Evolutionary conservation across 2,888 invertebrate genomes (phyloP), one percentile per base, ranked within the genome.

Genomic region (Parthenolecanium corni): DNA sequence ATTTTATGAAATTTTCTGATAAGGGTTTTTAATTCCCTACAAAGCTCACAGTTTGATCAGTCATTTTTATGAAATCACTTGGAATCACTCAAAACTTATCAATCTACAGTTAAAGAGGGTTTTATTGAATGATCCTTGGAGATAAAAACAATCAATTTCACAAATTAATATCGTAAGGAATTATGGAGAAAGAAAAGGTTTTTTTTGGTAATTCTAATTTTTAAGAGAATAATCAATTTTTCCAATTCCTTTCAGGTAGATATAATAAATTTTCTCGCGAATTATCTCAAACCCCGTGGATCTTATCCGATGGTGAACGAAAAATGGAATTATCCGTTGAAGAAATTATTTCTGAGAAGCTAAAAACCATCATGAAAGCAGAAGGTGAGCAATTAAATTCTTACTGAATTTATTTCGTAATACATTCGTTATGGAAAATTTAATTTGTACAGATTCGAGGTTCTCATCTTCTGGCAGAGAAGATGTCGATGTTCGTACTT

Each of bases 401-500:
- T n/a, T 11, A 25, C 14, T 12, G 23, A 20, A n/a, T 24, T n/a
- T 52, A 38, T 51, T 18, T 31, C 21, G 3, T 16, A 3, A 11
- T n/a, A 24, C 2, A 3, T 16, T 21, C 31, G 18, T 5, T 23
- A 18, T n/a, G 1, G 2, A 24, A 40, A 23, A 46, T 49, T 20
- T 49, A 49, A 54, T 38, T 24, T 20, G 18, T 52, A 2, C 25
- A 63, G 63, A 53, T 40, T 70, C 71, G 16, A 71, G 77, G 78
- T 91, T 96, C 75, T 82, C 88, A 68, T 82, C 94, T 2, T 93
- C 95, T 58, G 96, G 97, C 0, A 78, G 98, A 42, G 97, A 98
- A 76, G 98, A 98, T 76, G 90, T 95, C 0, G 98, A 98, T 76
- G 97, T 97, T 0, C 78, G 94, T 64, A 96, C 91, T 75, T 75